phyloP scores from a whole-genome alignment of 2,797 vertebrate species.

The Rhinatrema bivittatum region DNA sequence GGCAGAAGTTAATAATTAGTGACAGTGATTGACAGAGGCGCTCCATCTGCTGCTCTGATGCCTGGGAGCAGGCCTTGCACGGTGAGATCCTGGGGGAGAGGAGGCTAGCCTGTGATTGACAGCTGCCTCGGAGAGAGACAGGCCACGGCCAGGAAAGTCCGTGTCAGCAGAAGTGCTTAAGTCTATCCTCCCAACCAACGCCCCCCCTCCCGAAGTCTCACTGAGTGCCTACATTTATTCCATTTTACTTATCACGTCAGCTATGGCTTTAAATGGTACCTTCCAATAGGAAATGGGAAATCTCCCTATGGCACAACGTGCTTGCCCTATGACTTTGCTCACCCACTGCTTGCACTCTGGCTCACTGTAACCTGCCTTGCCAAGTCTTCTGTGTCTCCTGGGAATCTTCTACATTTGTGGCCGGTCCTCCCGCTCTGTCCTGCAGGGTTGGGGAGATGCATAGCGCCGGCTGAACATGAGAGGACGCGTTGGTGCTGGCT shows the following conservation, averaged over 20 bases:
- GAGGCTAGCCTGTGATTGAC: conserved; percentile 86
- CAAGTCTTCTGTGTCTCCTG: too few species aligned
- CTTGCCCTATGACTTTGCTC: conserved; percentile 6
- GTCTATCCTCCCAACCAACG: conserved; percentile 19
- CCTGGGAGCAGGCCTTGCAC: conserved; percentile 88
- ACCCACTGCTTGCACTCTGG: conserved; percentile 2
- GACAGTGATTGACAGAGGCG: conserved; percentile 98
- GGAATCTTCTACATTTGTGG: too few species aligned
- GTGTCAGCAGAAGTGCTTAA: conserved; percentile 53
- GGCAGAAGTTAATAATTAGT: conserved; percentile 99
- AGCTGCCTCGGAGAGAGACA: conserved; percentile 92
- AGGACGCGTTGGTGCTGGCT: too few species aligned
- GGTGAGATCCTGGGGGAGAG: conserved; percentile 90
- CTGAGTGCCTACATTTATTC: conserved; percentile 71
- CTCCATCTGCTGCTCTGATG: conserved; percentile 87
- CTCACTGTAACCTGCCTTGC: too few species aligned
- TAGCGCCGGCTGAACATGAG: too few species aligned
- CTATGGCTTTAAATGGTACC: conserved; percentile 55
- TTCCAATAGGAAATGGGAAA: too few species aligned
- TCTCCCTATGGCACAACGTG: conserved; percentile 8
- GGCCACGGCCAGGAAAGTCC: conserved; percentile 57
- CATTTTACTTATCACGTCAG: conserved; percentile 60
- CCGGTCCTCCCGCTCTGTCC: too few species aligned
- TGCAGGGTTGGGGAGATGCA: too few species aligned
- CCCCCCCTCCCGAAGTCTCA: conserved; percentile 44